Percentiles rank a stretch among this genome's conserved stretches.
phyloP scores from a whole-genome alignment of 2,888 invertebrate species.

The Dicyrtoma fusca region DNA sequence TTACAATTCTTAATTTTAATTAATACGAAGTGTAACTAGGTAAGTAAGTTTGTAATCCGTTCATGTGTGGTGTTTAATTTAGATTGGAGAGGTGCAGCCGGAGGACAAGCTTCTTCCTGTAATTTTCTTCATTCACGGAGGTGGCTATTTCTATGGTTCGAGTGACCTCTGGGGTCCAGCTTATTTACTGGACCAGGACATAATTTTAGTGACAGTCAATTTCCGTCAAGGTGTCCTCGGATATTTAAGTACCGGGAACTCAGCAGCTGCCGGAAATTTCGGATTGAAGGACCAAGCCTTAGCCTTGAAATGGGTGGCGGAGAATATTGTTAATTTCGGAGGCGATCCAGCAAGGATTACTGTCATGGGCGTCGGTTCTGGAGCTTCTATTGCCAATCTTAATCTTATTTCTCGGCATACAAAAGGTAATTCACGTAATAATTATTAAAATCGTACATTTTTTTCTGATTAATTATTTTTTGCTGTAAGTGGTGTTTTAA shows the following conservation, averaged over 20 bases:
- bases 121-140: constrained; percentile 49
- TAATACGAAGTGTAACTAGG: too few species aligned
- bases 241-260: constrained; percentile 46
- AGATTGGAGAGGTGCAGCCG: not conserved
- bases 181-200: constrained; percentile 49
- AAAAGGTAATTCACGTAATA: constrained; percentile 22
- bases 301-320: constrained; percentile 41
- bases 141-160: constrained; percentile 42
- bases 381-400: constrained; percentile 37
- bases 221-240: constrained; percentile 36
- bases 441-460: not conserved
- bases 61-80: not conserved
- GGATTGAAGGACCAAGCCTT: constrained; percentile 43
- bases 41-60: too few species aligned
- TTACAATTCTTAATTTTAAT: too few species aligned
- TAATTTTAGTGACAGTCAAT: constrained; percentile 45
- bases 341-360: constrained; percentile 45
- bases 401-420: constrained; percentile 37
- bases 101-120: constrained; percentile 38
- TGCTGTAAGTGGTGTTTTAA: not conserved
- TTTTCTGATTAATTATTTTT: not conserved
- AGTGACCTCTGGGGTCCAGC: constrained; percentile 43
- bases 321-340: constrained; percentile 41
- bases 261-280: constrained; percentile 41
- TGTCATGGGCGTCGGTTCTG: constrained; percentile 44